Evolutionary conservation across 2,797 vertebrate genomes (phyloP).

Genomic region (Spinus pinus): DNA sequence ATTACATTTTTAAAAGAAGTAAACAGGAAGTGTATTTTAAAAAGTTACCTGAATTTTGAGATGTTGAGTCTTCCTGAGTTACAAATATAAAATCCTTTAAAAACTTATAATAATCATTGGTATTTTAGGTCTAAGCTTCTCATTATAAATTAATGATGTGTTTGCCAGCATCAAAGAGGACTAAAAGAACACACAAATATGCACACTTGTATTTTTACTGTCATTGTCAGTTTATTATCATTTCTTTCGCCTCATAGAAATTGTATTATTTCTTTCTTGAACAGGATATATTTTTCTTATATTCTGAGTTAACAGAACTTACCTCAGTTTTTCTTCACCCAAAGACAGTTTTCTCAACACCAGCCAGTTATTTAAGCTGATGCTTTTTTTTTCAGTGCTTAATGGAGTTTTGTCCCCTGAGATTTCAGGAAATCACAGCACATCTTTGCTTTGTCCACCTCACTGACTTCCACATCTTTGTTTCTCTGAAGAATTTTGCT

Average conservation of each 20-base stretch:
- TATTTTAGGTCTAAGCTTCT: neutral
- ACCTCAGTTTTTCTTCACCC: neutral
- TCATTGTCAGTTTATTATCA: neutral
- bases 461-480: neutral
- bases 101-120: neutral
- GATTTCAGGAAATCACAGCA: neutral
- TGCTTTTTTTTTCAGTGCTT: neutral
- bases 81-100: neutral
- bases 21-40: neutral
- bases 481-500: neutral
- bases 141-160: neutral
- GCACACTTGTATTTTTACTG: fast-evolving
- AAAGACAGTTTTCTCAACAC: neutral
- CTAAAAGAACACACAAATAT: neutral
- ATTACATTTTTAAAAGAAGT: neutral
- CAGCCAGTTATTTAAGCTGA: neutral
- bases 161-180: neutral
- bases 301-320: neutral
- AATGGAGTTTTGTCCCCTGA: neutral
- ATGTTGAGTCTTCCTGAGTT: neutral
- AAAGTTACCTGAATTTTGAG: neutral
- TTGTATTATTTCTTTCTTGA: neutral
- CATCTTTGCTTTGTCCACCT: neutral
- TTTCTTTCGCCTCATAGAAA: neutral
- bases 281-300: neutral